Conservation (phyloP, 1,140 invertebrate genomes). For the Linepithema humile region DNA sequence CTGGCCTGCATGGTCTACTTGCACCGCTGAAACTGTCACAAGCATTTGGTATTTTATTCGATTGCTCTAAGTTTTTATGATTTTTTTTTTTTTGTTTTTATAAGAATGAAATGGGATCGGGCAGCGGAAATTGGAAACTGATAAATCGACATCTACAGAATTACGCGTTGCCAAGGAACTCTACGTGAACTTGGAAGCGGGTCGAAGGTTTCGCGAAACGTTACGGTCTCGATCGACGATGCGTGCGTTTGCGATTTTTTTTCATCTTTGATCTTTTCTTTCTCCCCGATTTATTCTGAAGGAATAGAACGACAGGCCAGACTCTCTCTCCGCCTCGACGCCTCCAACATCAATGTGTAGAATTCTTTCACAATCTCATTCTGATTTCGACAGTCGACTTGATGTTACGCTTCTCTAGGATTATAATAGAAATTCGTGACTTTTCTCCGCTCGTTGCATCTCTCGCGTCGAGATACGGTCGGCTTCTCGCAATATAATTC, state of each 20-base stretch:
- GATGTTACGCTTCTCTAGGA: too few species aligned
- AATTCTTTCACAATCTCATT: conserved; percentile 69
- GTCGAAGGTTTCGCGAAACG: conserved; percentile 36
- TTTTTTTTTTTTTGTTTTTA: conserved; percentile 47
- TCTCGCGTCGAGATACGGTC: too few species aligned
- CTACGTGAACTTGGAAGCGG: conserved; percentile 71
- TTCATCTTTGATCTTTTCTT: background rate
- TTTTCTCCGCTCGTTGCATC: too few species aligned
- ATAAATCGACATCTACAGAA: conserved; percentile 12
- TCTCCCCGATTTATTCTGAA: conserved; percentile 30
- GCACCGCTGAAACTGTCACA: conserved; percentile 84
- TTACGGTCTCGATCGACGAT: background rate
- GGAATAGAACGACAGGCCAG: conserved; percentile 77
- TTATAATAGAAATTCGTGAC: too few species aligned
- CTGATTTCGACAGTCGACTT: too few species aligned
- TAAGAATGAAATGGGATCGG: background rate
- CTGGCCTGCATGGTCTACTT: conserved; percentile 84
- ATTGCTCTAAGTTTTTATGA: conserved; percentile 59
- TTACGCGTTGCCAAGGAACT: conserved; percentile 59
- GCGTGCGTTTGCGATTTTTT: background rate
- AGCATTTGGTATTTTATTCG: conserved; percentile 82
- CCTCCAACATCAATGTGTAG: conserved; percentile 72
- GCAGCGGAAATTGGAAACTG: background rate
- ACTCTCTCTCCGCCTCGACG: conserved; percentile 77
- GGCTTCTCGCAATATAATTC: too few species aligned